A percentile compares a stretch with the other conserved stretches of the same genome.
phyloP scores from a whole-genome alignment of 1,140 invertebrate genomes.

The Aleiodes sp. region DNA sequence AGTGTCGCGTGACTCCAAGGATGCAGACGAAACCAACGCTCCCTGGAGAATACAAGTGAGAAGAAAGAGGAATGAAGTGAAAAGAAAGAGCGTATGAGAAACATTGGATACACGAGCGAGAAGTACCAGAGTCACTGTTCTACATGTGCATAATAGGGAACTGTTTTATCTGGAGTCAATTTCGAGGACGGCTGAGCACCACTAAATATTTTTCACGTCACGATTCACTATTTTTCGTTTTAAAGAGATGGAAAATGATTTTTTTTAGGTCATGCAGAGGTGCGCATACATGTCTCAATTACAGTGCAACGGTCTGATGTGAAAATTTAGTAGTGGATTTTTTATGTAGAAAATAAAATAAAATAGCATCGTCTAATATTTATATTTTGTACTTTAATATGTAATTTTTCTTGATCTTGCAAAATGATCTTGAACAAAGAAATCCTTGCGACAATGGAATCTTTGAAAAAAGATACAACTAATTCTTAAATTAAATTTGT shows the following conservation, averaged over 20 bases:
- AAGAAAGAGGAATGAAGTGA: neutral
- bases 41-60: neutral
- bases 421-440: too few species aligned
- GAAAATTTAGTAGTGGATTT: too few species aligned
- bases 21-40: neutral
- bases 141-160: neutral
- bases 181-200: constrained; percentile 28
- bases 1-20: neutral
- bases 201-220: constrained; percentile 27
- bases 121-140: neutral
- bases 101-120: neutral
- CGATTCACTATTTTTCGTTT: neutral
- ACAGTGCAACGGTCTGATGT: too few species aligned
- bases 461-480: too few species aligned
- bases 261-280: neutral
- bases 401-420: too few species aligned
- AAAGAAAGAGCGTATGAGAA: neutral
- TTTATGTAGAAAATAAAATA: too few species aligned
- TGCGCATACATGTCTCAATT: too few species aligned
- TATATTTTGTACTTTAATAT: too few species aligned
- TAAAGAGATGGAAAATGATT: neutral
- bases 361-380: too few species aligned
- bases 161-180: constrained; percentile 31
- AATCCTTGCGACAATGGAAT: too few species aligned
- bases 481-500: too few species aligned